Percentiles rank a stretch among this genome's conserved stretches.
Evolutionary conservation across 92 coral and sea anemone genomes (phyloP).

Genomic region (Desmophyllum pertusum): DNA sequence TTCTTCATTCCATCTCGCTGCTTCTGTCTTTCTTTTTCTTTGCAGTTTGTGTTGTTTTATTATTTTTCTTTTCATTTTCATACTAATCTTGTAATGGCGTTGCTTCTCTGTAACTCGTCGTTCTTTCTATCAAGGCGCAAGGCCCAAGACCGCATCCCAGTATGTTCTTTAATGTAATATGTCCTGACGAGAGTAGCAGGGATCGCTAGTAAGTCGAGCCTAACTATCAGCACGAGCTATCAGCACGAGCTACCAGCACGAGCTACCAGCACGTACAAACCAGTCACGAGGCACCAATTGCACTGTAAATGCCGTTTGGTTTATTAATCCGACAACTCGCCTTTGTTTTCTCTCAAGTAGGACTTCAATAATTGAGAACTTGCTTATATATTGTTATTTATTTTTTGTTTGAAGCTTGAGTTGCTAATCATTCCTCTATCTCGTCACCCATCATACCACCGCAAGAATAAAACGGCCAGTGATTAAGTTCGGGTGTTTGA

Average conservation of each 20-base stretch:
- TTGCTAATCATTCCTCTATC: background rate
- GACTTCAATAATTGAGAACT: background rate
- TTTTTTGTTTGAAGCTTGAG: background rate
- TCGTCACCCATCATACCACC: background rate
- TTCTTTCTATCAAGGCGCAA: constrained; percentile 36
- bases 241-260: background rate
- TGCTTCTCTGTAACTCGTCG: constrained; percentile 11
- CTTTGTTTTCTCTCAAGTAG: background rate
- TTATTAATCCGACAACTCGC: background rate
- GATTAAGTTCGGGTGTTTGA: background rate
- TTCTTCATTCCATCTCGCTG: background rate
- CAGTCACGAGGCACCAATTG: background rate
- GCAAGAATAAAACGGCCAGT: background rate
- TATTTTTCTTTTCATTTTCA: background rate
- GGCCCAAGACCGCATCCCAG: constrained; percentile 14
- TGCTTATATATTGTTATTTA: background rate
- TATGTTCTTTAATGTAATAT: constrained; percentile 19
- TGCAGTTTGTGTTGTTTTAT: background rate
- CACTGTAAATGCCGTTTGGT: background rate
- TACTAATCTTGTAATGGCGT: background rate
- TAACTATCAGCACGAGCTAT: no score
- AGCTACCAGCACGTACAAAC: background rate
- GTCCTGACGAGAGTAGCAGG: constrained; percentile 24
- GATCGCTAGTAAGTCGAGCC: constrained; percentile 21
- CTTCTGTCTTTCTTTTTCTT: background rate